These are phyloP conservation scores for Trichosurus vulpecula DNA, from an alignment of 2,797 vertebrate species.

Conservation along the genomic window DNA sequence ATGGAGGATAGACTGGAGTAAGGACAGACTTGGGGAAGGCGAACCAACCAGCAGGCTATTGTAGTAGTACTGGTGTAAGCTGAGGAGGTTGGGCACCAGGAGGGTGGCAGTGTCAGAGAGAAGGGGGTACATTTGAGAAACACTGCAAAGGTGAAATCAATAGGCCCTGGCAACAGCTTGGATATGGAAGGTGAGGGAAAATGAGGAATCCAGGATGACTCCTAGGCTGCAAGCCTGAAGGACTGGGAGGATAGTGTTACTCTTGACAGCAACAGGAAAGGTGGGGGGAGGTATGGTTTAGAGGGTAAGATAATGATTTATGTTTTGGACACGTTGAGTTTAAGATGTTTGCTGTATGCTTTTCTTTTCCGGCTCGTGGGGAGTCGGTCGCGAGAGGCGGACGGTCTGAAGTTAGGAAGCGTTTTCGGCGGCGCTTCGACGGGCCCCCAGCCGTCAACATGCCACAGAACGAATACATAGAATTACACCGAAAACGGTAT, in stretches of 20 bases:
- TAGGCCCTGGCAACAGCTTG: neutral
- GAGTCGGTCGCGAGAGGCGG: too few relatives aligned
- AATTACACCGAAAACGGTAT: too few relatives aligned
- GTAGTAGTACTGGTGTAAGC: neutral
- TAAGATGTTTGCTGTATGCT: neutral
- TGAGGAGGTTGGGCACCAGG: neutral
- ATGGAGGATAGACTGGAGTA: neutral
- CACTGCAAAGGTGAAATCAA: neutral
- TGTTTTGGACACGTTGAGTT: neutral
- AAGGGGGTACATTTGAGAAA: neutral
- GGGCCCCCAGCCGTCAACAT: too few relatives aligned
- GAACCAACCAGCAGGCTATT: neutral
- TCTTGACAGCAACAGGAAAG: neutral
- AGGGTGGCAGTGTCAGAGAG: neutral
- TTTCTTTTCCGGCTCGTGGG: too few relatives aligned
- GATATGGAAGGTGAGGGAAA: neutral
- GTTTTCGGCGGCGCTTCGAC: too few relatives aligned
- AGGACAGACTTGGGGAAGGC: neutral
- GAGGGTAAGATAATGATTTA: neutral
- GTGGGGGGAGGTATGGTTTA: neutral
- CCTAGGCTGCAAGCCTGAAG: neutral
- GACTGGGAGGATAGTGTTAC: neutral
- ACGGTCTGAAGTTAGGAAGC: too few relatives aligned
- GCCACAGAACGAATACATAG: too few relatives aligned
- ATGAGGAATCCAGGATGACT: neutral